phyloP scores from a whole-genome alignment of 2,113 vertebrate genomes.

The Tachysurus fulvidraco region DNA sequence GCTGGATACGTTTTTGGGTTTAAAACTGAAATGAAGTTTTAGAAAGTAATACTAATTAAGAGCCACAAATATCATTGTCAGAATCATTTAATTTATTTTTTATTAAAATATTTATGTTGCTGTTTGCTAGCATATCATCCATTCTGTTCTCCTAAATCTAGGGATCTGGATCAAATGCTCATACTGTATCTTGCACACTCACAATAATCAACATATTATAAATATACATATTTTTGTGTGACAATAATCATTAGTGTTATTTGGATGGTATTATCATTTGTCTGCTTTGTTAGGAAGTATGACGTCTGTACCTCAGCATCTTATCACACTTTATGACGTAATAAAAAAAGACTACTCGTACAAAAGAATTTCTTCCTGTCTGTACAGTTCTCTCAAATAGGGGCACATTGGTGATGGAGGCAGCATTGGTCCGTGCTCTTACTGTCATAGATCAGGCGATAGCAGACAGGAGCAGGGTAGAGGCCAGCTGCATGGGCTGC shows the following conservation, averaged over 20 bases:
- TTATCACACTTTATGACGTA: background rate
- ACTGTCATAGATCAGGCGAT: conserved; percentile 75
- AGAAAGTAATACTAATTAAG: background rate
- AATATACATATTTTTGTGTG: background rate
- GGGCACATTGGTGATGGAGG: conserved; percentile 84
- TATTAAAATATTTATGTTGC: background rate
- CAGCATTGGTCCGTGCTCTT: conserved; percentile 77
- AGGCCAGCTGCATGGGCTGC: conserved; percentile 73
- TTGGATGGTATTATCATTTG: background rate
- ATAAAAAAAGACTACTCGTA: background rate
- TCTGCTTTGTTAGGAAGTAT: background rate
- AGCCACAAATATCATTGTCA: background rate
- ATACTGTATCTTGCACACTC: background rate
- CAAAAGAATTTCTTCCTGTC: background rate
- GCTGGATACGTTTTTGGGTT: background rate
- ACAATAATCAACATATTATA: background rate
- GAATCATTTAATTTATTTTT: background rate
- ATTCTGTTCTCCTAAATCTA: background rate
- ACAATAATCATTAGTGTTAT: background rate
- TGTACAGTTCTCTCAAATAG: conserved; percentile 78
- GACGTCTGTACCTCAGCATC: background rate
- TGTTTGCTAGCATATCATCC: background rate
- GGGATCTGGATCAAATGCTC: background rate
- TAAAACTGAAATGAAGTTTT: background rate
- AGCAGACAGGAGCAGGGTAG: conserved; percentile 69